These are phyloP conservation scores for Rhegmatorhina hoffmannsi DNA, from an alignment of 2,113 vertebrate genomes.

Conservation along the genomic window DNA sequence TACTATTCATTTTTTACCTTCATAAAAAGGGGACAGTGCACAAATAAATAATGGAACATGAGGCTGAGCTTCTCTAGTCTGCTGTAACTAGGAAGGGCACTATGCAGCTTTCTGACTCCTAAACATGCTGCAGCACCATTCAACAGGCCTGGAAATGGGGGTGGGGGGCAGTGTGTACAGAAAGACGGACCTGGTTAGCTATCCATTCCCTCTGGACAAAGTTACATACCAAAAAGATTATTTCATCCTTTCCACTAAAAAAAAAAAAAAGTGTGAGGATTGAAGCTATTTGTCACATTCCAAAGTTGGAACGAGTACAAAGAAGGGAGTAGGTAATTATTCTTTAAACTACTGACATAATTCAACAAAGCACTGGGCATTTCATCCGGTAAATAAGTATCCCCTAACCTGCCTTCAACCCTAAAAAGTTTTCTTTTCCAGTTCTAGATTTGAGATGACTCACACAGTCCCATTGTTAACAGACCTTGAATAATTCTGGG, in stretches of 20 bases:
- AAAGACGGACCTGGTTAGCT: slow-evolving; percentile 20
- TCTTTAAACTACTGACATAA: slow-evolving; percentile 53
- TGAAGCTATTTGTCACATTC: slow-evolving; percentile 59
- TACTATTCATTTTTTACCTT: background rate
- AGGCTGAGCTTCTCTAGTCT: background rate
- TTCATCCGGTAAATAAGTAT: slow-evolving; percentile 65
- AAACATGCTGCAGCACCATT: background rate
- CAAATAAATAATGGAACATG: background rate
- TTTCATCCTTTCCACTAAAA: background rate
- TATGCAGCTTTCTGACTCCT: background rate
- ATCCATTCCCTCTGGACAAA: slow-evolving; percentile 29
- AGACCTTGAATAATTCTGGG: slow-evolving; percentile 65
- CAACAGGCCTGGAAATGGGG: background rate
- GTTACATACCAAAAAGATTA: slow-evolving; percentile 52
- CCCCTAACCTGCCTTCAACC: slow-evolving; percentile 57
- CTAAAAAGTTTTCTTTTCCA: slow-evolving; percentile 48
- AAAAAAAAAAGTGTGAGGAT: background rate
- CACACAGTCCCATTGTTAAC: slow-evolving; percentile 66
- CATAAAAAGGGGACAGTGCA: background rate
- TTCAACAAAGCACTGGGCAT: slow-evolving; percentile 56
- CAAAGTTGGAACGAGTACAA: slow-evolving; percentile 48
- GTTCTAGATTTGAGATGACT: slow-evolving; percentile 62
- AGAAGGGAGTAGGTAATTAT: slow-evolving; percentile 50
- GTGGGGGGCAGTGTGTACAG: fast-evolving
- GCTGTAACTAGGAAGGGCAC: background rate